Conservation (phyloP, 1,140 invertebrate genomes). For the Heliconius congener region DNA sequence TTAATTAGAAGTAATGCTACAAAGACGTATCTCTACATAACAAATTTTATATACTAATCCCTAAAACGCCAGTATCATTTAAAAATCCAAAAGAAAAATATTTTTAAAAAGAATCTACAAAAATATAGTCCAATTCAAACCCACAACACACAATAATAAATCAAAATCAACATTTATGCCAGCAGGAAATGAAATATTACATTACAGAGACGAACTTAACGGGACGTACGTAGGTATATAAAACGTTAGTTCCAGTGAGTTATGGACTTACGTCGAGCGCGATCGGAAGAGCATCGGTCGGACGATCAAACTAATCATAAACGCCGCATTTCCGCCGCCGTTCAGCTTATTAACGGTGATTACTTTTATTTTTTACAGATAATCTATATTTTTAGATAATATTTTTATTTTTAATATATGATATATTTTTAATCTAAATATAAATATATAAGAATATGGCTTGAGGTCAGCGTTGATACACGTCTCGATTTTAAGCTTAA, state of each 20-base stretch:
- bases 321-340: slow-evolving; percentile 18
- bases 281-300: slow-evolving; percentile 17
- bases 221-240: background rate
- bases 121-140: background rate
- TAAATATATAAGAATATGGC: too few species aligned
- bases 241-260: slow-evolving; percentile 15
- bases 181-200: slow-evolving; percentile 20
- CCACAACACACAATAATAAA: background rate
- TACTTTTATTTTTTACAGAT: slow-evolving; percentile 6
- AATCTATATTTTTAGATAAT: background rate
- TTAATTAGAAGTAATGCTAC: background rate
- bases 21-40: background rate
- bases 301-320: slow-evolving; percentile 23
- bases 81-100: too few species aligned
- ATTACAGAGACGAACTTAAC: slow-evolving; percentile 3
- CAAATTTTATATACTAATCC: too few species aligned
- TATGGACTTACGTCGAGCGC: slow-evolving; percentile 4
- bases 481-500: too few species aligned
- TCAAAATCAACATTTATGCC: background rate
- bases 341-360: slow-evolving; percentile 6
- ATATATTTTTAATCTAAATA: too few species aligned
- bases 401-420: too few species aligned
- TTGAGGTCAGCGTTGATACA: too few species aligned
- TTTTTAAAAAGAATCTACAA: background rate
- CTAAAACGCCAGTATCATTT: too few species aligned